A percentile compares a stretch with the other conserved stretches of the same genome.
Conservation (phyloP, 2,797 vertebrate species). For the Rousettus madagascariensis region DNA sequence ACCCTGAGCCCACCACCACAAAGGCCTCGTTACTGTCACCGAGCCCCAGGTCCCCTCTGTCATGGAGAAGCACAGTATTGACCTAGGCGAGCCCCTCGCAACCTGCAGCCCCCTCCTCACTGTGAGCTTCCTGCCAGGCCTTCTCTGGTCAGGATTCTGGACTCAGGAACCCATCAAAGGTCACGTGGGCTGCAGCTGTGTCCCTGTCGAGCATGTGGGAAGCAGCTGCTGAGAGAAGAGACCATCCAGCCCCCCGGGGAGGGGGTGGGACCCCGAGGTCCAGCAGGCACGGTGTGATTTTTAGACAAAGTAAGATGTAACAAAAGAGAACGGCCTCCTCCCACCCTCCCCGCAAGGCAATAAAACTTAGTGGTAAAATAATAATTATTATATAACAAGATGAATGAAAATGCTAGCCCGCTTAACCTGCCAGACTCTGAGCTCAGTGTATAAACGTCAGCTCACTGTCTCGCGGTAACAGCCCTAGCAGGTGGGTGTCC, state of each 20-base stretch:
- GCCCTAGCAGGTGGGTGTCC: neutral
- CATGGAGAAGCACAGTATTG: neutral
- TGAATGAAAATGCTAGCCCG: no score
- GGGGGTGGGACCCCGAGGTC: neutral
- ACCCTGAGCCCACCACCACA: neutral
- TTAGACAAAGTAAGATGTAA: neutral
- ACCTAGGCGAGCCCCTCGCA: neutral
- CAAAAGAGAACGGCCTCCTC: neutral
- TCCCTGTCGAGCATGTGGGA: neutral
- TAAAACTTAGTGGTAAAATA: no score
- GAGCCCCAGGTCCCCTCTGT: neutral
- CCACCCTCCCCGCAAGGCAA: neutral
- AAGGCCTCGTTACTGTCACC: neutral
- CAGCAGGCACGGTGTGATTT: neutral
- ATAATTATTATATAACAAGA: neutral
- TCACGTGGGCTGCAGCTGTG: fast-evolving
- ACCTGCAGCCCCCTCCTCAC: neutral
- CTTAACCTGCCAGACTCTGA: neutral
- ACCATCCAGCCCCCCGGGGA: neutral
- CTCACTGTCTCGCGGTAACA: neutral
- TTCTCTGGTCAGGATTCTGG: neutral
- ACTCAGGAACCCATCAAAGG: neutral
- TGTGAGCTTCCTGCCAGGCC: neutral
- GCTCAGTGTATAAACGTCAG: fast-evolving
- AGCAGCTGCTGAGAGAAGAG: neutral